Base-by-base conservation (phyloP, 2,888 invertebrate genomes). In the Notodonta ziczac region DNA sequence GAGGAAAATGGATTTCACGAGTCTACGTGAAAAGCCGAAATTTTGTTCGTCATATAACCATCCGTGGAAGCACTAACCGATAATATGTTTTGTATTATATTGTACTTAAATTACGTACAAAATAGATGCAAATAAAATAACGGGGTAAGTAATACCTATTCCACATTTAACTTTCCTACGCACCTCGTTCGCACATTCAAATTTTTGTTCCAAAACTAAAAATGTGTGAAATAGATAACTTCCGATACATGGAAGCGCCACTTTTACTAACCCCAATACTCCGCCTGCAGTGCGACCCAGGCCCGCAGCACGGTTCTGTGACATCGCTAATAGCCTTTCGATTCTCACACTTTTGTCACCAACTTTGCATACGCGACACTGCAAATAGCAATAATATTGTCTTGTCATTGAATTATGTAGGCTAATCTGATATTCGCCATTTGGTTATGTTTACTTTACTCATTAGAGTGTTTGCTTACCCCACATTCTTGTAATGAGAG, bases 261-360 rank as follows among this genome's bases (percentile, higher is more conserved):
- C 46, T 46, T 46, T 46, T 46, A n/a, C 46, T 46, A 46, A 46
- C 46, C 46, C n/a, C 13, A n/a, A 46, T 46, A 46, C 13, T n/a
- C 42, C 46, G n/a, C 46, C n/a, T 46, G 13, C 46, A 46, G 46
- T 46, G 46, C n/a, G 46, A 46, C 46, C 46, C 13, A n/a, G 46
- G 46, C 46, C 13, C 46, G n/a, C 46, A 4, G n/a, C 10, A n/a
- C 46, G 5, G 46, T 46, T 46, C 5, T 13, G 46, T n/a, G 46
- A 46, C n/a, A 46, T n/a, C 46, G 46, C 46, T 46, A 46, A 46
- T n/a, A 46, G 46, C 46, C 46, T 46, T 46, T 46, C 46, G 46
- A 46, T 46, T 46, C 46, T 46, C 46, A 46, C 46, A 46, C 46
- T 10, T n/a, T n/a, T 46, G 46, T 46, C 46, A 46, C 46, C 46